Conservation (phyloP, 2,797 vertebrate genomes). For the Oryzias sinensis region DNA sequence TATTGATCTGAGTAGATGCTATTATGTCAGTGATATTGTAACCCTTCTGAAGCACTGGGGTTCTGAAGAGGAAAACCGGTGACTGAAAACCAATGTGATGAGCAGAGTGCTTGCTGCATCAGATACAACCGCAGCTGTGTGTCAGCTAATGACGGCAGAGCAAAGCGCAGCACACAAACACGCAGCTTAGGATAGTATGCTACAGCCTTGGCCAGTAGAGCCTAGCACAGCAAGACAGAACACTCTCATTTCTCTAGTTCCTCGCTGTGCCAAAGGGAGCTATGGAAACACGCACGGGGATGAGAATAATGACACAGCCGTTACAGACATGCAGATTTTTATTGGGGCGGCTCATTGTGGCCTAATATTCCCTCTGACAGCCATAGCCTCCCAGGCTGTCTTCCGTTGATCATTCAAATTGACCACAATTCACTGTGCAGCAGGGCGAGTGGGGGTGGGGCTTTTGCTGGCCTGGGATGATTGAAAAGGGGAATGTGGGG, state of each 20-base stretch:
- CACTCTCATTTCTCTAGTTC: slow-evolving; percentile 39
- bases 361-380: slow-evolving; percentile 58
- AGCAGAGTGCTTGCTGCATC: slow-evolving; percentile 55
- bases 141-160: slow-evolving; percentile 51
- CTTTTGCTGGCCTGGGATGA: slow-evolving; percentile 30
- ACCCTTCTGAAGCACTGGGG: slow-evolving; percentile 48
- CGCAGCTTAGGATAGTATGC: slow-evolving; percentile 21
- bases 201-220: slow-evolving; percentile 27
- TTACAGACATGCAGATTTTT: slow-evolving; percentile 25
- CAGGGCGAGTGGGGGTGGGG: slow-evolving; percentile 7
- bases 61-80: slow-evolving; percentile 55
- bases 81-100: slow-evolving; percentile 57
- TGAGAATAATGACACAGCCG: slow-evolving; percentile 40
- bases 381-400: slow-evolving; percentile 50
- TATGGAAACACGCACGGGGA: slow-evolving; percentile 17
- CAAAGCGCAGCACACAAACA: slow-evolving; percentile 10
- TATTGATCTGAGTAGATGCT: slow-evolving; percentile 73
- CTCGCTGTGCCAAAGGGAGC: slow-evolving; percentile 30
- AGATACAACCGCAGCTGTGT: slow-evolving; percentile 57
- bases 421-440: slow-evolving; percentile 56
- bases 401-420: slow-evolving; percentile 65
- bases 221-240: slow-evolving; percentile 31
- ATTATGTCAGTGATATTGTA: slow-evolving; percentile 74
- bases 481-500: slow-evolving; percentile 30
- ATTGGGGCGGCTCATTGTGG: slow-evolving; percentile 42